A percentile compares a stretch with the other conserved stretches of the same genome.
Conservation (phyloP, 2,888 invertebrate genomes). For the Cremastinae sp. region DNA sequence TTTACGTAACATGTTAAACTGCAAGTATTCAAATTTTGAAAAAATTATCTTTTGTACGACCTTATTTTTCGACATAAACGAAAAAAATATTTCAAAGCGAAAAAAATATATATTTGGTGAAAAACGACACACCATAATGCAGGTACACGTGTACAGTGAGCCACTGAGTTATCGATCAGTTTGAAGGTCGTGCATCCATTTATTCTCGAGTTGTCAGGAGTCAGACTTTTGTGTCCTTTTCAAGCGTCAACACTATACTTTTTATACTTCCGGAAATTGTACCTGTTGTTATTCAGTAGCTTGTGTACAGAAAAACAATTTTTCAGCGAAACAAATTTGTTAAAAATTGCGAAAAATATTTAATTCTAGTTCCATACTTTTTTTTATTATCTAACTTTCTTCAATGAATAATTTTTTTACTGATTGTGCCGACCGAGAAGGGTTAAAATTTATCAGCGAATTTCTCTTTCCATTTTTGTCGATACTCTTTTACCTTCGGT, state of each 20-base stretch:
- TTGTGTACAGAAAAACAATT: no score
- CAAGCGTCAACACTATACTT: not conserved
- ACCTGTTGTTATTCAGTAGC: not conserved
- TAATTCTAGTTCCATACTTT: no score
- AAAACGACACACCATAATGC: no score
- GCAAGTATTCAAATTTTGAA: no score
- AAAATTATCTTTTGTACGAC: no score
- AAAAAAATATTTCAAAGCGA: no score
- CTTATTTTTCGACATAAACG: no score
- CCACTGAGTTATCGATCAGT: constrained; percentile 62
- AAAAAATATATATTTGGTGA: no score
- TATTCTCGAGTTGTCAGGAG: constrained; percentile 56
- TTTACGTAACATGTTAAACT: no score
- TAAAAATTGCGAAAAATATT: not conserved
- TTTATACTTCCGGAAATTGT: not conserved
- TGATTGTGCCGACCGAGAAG: constrained; percentile 8
- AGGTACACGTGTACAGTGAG: not conserved
- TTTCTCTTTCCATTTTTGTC: constrained; percentile 1
- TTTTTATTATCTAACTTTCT: not conserved
- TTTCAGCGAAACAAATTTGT: not conserved
- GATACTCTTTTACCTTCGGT: constrained; percentile 3
- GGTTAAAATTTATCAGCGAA: constrained; percentile 1
- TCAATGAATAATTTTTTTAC: not conserved
- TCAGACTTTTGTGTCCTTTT: constrained; percentile 31
- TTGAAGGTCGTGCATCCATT: constrained; percentile 50